Conservation (phyloP, 2,797 vertebrate species). For the Helarctos malayanus region DNA sequence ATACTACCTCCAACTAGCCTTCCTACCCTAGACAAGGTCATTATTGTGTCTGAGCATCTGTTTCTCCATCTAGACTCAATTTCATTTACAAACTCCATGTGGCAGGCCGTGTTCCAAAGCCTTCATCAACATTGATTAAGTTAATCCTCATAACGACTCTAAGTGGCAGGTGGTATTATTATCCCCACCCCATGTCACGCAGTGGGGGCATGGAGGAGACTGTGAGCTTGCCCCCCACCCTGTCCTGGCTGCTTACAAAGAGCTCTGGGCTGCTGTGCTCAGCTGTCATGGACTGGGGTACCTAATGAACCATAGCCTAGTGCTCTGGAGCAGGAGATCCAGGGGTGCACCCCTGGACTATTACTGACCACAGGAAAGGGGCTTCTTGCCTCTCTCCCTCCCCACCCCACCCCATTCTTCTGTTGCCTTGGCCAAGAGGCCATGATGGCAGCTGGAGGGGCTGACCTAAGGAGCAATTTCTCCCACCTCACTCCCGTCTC, state of each 20-base stretch:
- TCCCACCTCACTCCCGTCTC: background rate
- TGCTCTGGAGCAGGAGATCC: background rate
- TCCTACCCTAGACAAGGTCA: background rate
- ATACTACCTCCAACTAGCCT: background rate
- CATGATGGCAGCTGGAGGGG: background rate
- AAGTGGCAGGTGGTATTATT: background rate
- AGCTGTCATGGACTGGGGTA: too few relatives aligned
- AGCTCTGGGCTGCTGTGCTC: background rate
- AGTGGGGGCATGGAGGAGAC: background rate
- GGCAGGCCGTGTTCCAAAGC: background rate
- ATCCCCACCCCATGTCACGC: background rate
- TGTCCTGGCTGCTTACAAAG: background rate
- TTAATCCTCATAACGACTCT: background rate
- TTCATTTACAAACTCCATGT: background rate
- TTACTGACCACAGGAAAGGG: background rate
- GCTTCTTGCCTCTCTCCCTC: background rate
- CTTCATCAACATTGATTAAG: background rate
- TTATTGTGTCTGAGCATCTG: background rate
- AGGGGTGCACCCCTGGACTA: background rate
- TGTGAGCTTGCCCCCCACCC: too few relatives aligned
- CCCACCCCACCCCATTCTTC: background rate
- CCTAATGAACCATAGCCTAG: background rate
- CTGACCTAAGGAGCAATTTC: background rate
- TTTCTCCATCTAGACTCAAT: background rate
- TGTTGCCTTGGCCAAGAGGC: background rate